Percentiles rank a stretch among this genome's conserved stretches.
Evolutionary conservation across 2,888 invertebrate species (phyloP).

Genomic region (Hetaerina titia): DNA sequence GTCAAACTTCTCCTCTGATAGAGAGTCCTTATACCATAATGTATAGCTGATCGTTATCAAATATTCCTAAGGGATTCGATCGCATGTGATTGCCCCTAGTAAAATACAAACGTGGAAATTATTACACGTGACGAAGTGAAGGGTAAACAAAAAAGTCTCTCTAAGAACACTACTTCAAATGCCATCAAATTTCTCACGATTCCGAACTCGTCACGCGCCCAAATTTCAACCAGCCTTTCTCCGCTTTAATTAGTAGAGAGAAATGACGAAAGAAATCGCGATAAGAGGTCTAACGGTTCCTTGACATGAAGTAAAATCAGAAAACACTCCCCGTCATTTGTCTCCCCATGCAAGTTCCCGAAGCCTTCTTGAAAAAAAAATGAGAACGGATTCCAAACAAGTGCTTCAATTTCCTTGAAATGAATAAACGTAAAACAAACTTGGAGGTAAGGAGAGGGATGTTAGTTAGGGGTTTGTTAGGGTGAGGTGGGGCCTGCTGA

Average conservation of each 20-base stretch:
- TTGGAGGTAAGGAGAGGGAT: neutral
- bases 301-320: slow-evolving; percentile 10
- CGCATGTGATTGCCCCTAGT: too few species aligned
- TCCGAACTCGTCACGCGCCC: neutral
- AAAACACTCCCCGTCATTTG: slow-evolving; percentile 21
- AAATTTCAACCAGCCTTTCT: neutral
- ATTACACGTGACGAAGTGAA: neutral
- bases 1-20: too few species aligned
- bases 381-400: neutral
- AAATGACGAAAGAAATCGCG: neutral
- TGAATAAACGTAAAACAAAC: neutral
- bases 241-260: neutral
- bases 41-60: too few species aligned
- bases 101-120: too few species aligned
- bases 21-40: too few species aligned
- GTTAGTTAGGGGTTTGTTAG: neutral
- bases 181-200: neutral
- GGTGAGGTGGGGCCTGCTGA: neutral
- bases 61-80: too few species aligned
- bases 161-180: neutral
- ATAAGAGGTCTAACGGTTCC: neutral
- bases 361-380: neutral
- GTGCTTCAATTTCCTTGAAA: neutral
- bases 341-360: neutral
- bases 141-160: neutral